Evolutionary conservation across 2,888 invertebrate genomes (phyloP).

Genomic region (Ommatoiulus sabulosus): DNA sequence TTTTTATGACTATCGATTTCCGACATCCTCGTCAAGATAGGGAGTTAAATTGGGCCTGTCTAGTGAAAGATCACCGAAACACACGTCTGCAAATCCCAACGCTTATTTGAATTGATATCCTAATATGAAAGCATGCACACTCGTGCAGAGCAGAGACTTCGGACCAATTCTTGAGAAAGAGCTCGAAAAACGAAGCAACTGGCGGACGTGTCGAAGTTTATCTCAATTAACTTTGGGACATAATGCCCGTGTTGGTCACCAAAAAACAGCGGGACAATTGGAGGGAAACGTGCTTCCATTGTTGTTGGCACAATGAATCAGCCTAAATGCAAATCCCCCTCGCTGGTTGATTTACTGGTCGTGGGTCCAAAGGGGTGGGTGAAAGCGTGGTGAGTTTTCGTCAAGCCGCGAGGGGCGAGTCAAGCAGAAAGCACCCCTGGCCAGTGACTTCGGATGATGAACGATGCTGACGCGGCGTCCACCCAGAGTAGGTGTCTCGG

Average conservation of each 20-base stretch:
- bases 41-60: no score
- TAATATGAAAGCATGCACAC: no score
- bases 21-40: no score
- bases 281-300: not conserved
- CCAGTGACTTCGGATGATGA: not conserved
- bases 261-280: not conserved
- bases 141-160: no score
- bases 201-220: not conserved
- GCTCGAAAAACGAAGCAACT: not conserved
- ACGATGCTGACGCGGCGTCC: not conserved
- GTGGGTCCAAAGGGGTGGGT: slow-evolving; percentile 36
- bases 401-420: not conserved
- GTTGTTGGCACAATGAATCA: slow-evolving; percentile 20
- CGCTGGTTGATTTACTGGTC: slow-evolving; percentile 6
- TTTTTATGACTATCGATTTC: no score
- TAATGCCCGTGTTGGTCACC: not conserved
- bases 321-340: slow-evolving; percentile 29
- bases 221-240: not conserved
- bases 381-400: slow-evolving; percentile 40
- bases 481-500: not conserved
- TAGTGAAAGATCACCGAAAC: no score
- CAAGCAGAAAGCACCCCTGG: not conserved
- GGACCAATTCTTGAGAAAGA: not conserved
- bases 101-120: no score
- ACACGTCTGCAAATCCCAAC: no score